Evolutionary conservation across 1,140 invertebrate species (phyloP).

Genomic region (Apis mellifera): DNA sequence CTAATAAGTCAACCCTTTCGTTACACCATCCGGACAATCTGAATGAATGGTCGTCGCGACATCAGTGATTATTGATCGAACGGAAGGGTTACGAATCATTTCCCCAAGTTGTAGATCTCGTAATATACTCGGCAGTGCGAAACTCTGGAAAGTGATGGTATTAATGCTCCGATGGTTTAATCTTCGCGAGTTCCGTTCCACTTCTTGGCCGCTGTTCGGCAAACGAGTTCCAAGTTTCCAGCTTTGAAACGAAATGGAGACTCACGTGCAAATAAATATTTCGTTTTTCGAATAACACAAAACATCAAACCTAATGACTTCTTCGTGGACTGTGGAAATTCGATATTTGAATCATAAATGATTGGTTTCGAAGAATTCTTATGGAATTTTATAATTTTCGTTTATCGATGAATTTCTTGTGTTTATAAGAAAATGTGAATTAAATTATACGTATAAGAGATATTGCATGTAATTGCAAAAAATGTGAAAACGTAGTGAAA

Average conservation of each 20-base stretch:
- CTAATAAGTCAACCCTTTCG: background rate
- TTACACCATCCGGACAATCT: too few relatives aligned
- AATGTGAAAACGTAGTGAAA: too few relatives aligned
- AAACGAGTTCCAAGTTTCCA: background rate
- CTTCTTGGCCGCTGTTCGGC: background rate
- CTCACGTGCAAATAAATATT: background rate
- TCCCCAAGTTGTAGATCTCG: background rate
- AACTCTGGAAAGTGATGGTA: background rate
- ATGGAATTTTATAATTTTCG: too few relatives aligned
- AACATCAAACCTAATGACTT: background rate
- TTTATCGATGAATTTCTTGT: too few relatives aligned
- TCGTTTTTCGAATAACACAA: background rate
- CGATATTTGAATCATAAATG: background rate
- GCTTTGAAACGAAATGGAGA: background rate
- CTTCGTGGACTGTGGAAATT: background rate
- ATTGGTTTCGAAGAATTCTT: background rate
- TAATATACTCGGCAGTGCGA: background rate
- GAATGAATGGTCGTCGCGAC: background rate
- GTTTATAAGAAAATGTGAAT: too few relatives aligned
- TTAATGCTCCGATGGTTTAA: slow-evolving; percentile 19
- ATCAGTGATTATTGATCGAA: background rate
- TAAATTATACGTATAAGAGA: too few relatives aligned
- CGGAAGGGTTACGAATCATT: background rate
- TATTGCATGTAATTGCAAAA: too few relatives aligned
- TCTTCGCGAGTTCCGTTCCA: background rate